phyloP scores from a whole-genome alignment of 2,113 vertebrate genomes.

The Piaya cayana region DNA sequence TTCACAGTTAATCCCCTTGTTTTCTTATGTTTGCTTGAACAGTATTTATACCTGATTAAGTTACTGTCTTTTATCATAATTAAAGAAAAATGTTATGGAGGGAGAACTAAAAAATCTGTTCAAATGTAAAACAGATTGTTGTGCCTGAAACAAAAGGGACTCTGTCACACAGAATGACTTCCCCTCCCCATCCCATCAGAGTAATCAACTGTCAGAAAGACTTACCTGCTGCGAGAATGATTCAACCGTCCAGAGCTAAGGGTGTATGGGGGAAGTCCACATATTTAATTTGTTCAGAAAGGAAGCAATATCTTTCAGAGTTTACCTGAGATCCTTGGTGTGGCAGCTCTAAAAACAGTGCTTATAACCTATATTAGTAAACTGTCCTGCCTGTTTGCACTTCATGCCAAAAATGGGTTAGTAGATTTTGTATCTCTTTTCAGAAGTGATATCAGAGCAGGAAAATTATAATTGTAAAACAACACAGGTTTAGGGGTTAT shows the following conservation, averaged over 20 bases:
- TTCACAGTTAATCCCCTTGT: constrained; percentile 61
- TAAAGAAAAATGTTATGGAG: constrained; percentile 78
- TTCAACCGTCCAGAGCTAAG: constrained; percentile 21
- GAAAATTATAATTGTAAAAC: not conserved
- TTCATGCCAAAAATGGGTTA: constrained; percentile 19
- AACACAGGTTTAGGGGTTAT: not conserved
- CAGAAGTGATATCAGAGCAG: not conserved
- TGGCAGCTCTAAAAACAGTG: not conserved
- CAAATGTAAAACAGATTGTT: constrained; percentile 78
- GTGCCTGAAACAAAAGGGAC: constrained; percentile 65
- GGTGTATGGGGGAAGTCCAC: not conserved
- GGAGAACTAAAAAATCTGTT: constrained; percentile 49
- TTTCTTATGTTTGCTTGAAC: constrained; percentile 69
- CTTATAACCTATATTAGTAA: constrained; percentile 2
- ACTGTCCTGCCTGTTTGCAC: not conserved
- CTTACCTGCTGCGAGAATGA: constrained; percentile 63
- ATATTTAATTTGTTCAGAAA: constrained; percentile 25
- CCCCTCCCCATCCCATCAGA: not conserved
- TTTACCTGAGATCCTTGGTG: constrained; percentile 26
- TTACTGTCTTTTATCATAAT: constrained; percentile 85
- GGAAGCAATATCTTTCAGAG: constrained; percentile 7
- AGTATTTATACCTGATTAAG: constrained; percentile 81
- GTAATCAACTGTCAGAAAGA: constrained; percentile 67
- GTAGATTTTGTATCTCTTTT: constrained; percentile 37
- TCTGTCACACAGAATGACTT: constrained; percentile 40